A percentile compares a stretch with the other conserved stretches of the same genome.
Evolutionary conservation across 2,888 invertebrate genomes (phyloP).

Genomic region (Hyposoter dolosus): DNA sequence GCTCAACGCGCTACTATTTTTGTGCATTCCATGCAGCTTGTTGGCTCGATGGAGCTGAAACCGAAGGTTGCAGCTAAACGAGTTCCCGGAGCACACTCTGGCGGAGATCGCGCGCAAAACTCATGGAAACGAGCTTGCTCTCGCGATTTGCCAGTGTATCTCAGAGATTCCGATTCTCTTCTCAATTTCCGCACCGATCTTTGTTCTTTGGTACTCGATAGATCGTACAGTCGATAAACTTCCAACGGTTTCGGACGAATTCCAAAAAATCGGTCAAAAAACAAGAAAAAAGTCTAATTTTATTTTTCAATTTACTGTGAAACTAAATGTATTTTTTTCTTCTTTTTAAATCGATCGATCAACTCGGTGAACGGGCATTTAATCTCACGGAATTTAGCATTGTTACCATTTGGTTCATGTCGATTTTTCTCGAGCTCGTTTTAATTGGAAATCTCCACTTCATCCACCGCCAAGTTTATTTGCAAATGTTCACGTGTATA

Average conservation of each 20-base stretch:
- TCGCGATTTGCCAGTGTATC: not conserved
- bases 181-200: not conserved
- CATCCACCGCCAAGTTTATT: not conserved
- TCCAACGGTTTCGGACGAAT: too few species aligned
- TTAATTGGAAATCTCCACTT: not conserved
- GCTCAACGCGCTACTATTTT: slow-evolving; percentile 63
- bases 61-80: not conserved
- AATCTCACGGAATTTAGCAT: not conserved
- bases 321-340: not conserved
- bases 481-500: not conserved
- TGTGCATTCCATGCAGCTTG: slow-evolving; percentile 65
- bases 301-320: not conserved
- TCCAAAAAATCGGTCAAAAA: not conserved
- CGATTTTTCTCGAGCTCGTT: not conserved
- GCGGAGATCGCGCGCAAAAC: not conserved
- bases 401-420: not conserved
- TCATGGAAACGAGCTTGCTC: not conserved
- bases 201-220: not conserved
- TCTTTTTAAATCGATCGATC: not conserved
- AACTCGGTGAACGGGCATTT: not conserved
- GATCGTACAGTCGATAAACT: not conserved
- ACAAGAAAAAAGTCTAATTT: not conserved
- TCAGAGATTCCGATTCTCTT: not conserved
- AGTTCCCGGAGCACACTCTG: not conserved
- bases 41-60: not conserved